Conservation (phyloP, 2,888 invertebrate species). For the Zonitis immaculata region DNA sequence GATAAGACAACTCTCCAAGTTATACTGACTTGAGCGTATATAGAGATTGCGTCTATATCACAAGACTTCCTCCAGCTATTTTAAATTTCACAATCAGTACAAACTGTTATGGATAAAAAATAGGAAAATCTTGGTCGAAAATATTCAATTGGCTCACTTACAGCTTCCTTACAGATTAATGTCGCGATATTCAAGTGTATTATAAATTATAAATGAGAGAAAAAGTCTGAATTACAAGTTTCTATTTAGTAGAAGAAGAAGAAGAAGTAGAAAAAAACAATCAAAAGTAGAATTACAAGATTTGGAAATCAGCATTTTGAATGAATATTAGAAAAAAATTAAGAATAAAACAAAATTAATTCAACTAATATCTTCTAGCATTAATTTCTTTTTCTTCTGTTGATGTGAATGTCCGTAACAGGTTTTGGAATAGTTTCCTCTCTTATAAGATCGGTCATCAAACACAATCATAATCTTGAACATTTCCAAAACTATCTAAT, state of each 20-base stretch:
- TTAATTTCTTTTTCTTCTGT: neutral
- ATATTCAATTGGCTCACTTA: neutral
- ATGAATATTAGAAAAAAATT: neutral
- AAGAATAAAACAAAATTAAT: neutral
- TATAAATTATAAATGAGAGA: too few relatives aligned
- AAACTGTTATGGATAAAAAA: neutral
- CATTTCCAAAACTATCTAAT: neutral
- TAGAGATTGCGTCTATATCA: neutral
- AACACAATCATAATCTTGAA: neutral
- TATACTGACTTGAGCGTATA: neutral
- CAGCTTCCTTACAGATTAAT: neutral
- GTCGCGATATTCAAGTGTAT: neutral
- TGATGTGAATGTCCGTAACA: neutral
- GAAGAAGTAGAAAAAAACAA: neutral
- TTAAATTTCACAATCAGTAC: neutral
- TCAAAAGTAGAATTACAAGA: neutral
- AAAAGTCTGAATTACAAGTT: neutral
- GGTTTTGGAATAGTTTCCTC: neutral
- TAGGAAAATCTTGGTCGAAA: neutral
- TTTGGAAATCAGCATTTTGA: neutral
- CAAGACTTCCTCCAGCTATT: neutral
- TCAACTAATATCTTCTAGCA: too few relatives aligned
- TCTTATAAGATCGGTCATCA: neutral
- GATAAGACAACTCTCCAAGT: neutral
- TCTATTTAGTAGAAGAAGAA: neutral